Evolutionary conservation across 1,140 invertebrate genomes (phyloP).

Genomic region (Neuroterus valhalla): DNA sequence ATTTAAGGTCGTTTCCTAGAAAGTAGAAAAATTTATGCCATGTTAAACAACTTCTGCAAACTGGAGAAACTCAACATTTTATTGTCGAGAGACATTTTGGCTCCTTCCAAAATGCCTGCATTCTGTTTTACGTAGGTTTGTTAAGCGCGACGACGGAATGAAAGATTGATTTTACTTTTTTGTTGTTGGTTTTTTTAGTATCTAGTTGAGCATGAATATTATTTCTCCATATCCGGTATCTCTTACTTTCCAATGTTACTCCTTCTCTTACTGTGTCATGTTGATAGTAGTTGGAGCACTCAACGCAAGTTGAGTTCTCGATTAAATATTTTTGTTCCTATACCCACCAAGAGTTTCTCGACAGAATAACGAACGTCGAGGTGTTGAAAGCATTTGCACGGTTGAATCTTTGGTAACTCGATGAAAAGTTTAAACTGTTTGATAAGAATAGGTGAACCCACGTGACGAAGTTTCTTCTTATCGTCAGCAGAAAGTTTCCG

Average conservation of each 20-base stretch:
- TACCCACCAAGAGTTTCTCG: slow-evolving; percentile 12
- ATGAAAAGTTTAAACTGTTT: slow-evolving; percentile 30
- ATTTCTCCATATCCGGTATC: too few relatives aligned
- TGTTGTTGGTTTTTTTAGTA: too few relatives aligned
- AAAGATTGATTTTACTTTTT: too few relatives aligned
- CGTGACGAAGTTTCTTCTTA: slow-evolving; percentile 26
- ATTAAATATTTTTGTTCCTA: slow-evolving; percentile 12
- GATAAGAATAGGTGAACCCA: slow-evolving; percentile 23
- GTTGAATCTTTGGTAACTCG: slow-evolving; percentile 19
- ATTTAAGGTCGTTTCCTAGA: slow-evolving; percentile 8
- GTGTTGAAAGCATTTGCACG: slow-evolving; percentile 24
- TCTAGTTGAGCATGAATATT: too few relatives aligned
- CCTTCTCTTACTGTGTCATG: too few relatives aligned
- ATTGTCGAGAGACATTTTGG: not conserved
- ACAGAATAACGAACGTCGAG: not conserved
- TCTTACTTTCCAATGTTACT: too few relatives aligned
- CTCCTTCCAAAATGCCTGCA: not conserved
- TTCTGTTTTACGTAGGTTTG: not conserved
- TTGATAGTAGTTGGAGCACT: not conserved
- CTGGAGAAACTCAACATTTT: slow-evolving; percentile 8
- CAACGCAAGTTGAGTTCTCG: slow-evolving; percentile 7
- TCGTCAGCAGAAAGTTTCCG: slow-evolving; percentile 25
- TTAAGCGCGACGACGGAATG: too few relatives aligned
- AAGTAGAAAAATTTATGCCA: slow-evolving; percentile 15
- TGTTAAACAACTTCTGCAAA: slow-evolving; percentile 9